These are phyloP conservation scores for Clepsis dumicolana DNA, from an alignment of 2,888 invertebrate species.

Conservation along the genomic window DNA sequence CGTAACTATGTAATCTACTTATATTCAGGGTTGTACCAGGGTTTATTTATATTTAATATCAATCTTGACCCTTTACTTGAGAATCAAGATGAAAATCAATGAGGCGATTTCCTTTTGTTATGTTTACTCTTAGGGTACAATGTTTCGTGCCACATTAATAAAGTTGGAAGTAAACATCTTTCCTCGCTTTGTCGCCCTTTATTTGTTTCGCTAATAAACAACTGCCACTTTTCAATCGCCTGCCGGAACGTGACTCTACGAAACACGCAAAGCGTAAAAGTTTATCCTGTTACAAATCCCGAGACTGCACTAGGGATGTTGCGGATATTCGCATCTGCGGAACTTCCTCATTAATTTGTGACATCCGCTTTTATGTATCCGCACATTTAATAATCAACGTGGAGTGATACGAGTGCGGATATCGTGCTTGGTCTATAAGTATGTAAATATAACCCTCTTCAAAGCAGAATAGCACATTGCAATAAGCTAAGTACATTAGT, in stretches of 20 bases:
- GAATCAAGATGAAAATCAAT: background rate
- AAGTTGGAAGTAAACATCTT: background rate
- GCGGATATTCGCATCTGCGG: background rate
- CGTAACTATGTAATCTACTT: no score
- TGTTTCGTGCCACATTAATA: background rate
- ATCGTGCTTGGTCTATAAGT: no score
- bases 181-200: background rate
- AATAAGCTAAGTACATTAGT: no score
- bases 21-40: no score
- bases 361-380: background rate
- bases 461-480: no score
- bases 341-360: background rate
- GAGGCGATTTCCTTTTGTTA: background rate
- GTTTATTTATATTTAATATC: no score
- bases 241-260: background rate
- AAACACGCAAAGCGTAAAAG: no score
- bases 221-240: slow-evolving; percentile 10
- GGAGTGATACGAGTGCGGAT: no score
- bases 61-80: no score
- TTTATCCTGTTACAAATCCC: slow-evolving; percentile 6
- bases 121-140: background rate
- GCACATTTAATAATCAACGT: no score
- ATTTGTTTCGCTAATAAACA: slow-evolving; percentile 4
- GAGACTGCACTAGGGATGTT: background rate
- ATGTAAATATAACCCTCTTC: no score